Conservation (phyloP, 2,113 vertebrate species). For the Ciconia maguari region DNA sequence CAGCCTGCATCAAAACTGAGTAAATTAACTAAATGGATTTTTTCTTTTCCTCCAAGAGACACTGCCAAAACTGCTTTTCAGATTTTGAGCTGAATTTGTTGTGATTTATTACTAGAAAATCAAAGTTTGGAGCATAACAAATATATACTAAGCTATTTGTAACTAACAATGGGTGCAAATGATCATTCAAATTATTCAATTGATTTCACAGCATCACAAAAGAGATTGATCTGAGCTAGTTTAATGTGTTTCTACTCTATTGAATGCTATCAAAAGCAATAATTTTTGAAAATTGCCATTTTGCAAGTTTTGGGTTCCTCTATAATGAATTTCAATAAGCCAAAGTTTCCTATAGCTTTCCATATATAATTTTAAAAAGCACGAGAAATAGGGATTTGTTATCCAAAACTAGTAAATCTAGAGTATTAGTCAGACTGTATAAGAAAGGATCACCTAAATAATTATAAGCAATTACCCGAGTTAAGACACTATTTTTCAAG, state of each 20-base stretch:
- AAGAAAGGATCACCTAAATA: background rate
- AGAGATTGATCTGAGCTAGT: background rate
- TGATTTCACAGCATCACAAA: background rate
- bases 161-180: background rate
- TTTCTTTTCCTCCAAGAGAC: background rate
- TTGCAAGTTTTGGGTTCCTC: background rate
- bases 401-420: background rate
- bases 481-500: background rate
- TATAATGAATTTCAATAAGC: background rate
- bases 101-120: background rate
- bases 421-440: background rate
- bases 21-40: background rate
- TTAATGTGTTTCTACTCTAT: background rate
- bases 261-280: background rate
- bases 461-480: background rate
- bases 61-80: background rate
- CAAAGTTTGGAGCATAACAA: background rate
- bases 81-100: background rate
- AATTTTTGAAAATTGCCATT: background rate
- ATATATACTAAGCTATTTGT: background rate
- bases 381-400: background rate
- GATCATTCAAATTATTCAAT: background rate
- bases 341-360: background rate
- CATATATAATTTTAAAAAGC: background rate
- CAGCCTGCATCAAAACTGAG: background rate